Evolutionary conservation across 2,888 invertebrate species (phyloP), one percentile per base, ranked within the genome.

Genomic region (Tholera decimalis): DNA sequence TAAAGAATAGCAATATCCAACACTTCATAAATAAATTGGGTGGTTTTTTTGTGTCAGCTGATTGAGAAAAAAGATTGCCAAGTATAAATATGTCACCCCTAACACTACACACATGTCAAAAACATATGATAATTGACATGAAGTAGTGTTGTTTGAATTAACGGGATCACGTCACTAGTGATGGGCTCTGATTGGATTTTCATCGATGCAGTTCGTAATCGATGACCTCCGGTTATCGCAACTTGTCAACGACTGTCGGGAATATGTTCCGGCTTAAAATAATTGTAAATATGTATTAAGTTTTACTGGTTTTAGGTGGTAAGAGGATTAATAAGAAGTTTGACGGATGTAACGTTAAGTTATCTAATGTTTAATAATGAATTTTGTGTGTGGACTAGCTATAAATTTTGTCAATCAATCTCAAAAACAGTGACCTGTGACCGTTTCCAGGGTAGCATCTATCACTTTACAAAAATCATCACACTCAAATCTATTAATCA

Each of bases 91-190:
- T 62, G 66, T 59, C 72, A 59, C 4, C 58, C 66, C 61, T 72
- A 57, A 67, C 35, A 41, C 47, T 11, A 77, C 62, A 84, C 83
- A 79, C 80, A 80, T 84, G 86, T 86, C 87, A 81, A 80, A 85
- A 75, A 60, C 76, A 78, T 76, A 83, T 77, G 84, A 87, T 85
- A 84, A 85, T 85, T 84, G 84, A 84, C 83, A 84, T 77, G 82
- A 82, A 84, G 76, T 80, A 85, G 78, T 83, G 81, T 79, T 85
- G 84, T 84, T 83, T 77, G 83, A 85, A 88, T 89, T 88, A 89
- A 89, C 89, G 85, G 88, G 82, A 85, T 68, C 61, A 63, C 28
- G 65, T 60, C 76, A 44, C 43, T 82, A 87, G 88, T 82, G 87
- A 68, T 80, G 88, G 30, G 56, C 58, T 8, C 33, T 58, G 66